phyloP scores from a whole-genome alignment of 2,888 invertebrate genomes.

The Saturnia japonica region DNA sequence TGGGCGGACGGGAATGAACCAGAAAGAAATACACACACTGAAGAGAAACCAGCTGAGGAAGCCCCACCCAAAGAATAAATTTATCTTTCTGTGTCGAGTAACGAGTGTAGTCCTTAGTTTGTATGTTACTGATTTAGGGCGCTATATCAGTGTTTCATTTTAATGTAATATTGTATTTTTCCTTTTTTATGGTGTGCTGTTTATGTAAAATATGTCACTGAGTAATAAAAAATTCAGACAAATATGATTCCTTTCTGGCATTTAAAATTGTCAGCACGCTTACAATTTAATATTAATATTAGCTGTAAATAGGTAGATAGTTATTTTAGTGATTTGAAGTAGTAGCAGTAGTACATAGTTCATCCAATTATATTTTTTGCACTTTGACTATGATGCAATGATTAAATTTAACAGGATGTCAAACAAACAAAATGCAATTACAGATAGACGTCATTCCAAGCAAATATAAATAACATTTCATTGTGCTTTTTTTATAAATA shows the following conservation, averaged over 20 bases:
- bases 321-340: neutral
- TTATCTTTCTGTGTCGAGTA: constrained; percentile 30
- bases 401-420: neutral
- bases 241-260: neutral
- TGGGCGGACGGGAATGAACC: constrained; percentile 84
- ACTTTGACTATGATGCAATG: neutral
- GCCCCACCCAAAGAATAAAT: constrained; percentile 67
- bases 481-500: neutral
- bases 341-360: neutral
- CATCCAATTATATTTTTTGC: neutral
- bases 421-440: neutral
- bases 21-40: constrained; percentile 53
- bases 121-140: constrained; percentile 28
- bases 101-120: constrained; percentile 21
- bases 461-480: neutral
- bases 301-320: constrained; percentile 10
- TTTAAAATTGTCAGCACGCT: neutral
- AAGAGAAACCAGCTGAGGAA: constrained; percentile 66
- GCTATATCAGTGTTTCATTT: constrained; percentile 15
- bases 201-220: neutral
- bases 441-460: constrained; percentile 4
- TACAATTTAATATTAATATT: neutral
- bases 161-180: neutral
- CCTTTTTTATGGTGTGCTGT: neutral
- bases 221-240: neutral